Conservation (phyloP, 2,888 invertebrate genomes). For the Drosophila anceps region DNA sequence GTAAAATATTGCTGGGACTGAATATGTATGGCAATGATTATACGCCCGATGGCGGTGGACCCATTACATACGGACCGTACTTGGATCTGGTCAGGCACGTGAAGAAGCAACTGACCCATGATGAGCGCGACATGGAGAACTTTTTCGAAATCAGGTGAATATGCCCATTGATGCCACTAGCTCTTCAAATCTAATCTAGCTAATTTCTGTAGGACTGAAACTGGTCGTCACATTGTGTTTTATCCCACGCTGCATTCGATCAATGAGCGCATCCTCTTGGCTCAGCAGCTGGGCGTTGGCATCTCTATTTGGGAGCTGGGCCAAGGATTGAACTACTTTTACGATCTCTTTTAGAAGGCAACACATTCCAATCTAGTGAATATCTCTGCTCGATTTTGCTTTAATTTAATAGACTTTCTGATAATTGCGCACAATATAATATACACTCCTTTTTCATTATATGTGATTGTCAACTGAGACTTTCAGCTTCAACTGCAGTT, state of each 20-base stretch:
- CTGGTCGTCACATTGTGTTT: constrained; percentile 92
- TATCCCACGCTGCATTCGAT: constrained; percentile 96
- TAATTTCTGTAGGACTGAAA: constrained; percentile 88
- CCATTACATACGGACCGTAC: constrained; percentile 92
- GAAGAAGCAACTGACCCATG: constrained; percentile 92
- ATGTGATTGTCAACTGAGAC: not conserved
- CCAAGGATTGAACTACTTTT: constrained; percentile 97
- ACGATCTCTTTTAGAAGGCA: constrained; percentile 90
- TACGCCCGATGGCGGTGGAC: constrained; percentile 92
- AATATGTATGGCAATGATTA: constrained; percentile 98
- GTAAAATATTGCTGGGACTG: constrained; percentile 94
- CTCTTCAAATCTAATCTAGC: not conserved
- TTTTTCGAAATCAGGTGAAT: constrained; percentile 93
- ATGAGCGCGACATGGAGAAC: constrained; percentile 92
- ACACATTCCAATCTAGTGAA: constrained; percentile 25
- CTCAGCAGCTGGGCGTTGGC: constrained; percentile 92
- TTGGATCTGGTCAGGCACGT: constrained; percentile 90
- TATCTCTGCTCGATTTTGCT: constrained; percentile 5
- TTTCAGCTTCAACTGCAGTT: not conserved
- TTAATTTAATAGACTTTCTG: constrained; percentile 7
- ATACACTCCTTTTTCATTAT: not conserved
- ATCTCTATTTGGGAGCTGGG: constrained; percentile 98
- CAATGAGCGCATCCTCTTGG: constrained; percentile 91
- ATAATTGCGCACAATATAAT: constrained; percentile 7
- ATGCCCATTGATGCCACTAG: constrained; percentile 59